Evolutionary conservation across 2,113 vertebrate genomes (phyloP).

Genomic region (Engystomops pustulosus): DNA sequence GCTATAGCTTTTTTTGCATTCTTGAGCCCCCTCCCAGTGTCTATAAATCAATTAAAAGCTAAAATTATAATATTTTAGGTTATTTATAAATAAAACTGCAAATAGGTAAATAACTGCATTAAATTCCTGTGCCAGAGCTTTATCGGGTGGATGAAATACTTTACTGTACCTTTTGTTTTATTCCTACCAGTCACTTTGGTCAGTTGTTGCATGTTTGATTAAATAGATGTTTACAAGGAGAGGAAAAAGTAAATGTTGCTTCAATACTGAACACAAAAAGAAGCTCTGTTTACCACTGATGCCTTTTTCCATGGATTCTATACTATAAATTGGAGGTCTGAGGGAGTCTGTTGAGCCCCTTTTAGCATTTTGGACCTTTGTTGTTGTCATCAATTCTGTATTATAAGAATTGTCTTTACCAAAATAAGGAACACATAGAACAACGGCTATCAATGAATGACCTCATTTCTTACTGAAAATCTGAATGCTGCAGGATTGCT

Average conservation of each 20-base stretch:
- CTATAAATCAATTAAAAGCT: background rate
- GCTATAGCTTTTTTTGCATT: conserved; percentile 41
- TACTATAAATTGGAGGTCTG: background rate
- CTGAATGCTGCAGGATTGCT: background rate
- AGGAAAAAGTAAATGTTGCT: background rate
- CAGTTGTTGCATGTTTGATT: conserved; percentile 10
- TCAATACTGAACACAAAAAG: background rate
- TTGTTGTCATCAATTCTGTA: background rate
- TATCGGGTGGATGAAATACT: background rate
- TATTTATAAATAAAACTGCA: background rate
- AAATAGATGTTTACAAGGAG: conserved; percentile 29
- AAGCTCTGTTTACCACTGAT: background rate
- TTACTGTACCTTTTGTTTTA: conserved; percentile 26
- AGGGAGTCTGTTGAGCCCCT: background rate
- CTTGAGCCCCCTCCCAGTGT: conserved; percentile 30
- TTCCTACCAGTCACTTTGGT: background rate
- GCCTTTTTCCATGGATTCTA: conserved; percentile 22
- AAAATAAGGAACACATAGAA: background rate
- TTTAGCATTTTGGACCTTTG: background rate
- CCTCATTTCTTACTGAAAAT: background rate
- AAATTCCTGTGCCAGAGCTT: background rate
- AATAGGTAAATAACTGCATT: conserved; percentile 6
- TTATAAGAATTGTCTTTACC: background rate
- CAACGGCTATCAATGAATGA: background rate
- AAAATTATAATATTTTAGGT: conserved; percentile 20